Percentiles rank a stretch among this genome's conserved stretches.
phyloP scores from a whole-genome alignment of 2,113 vertebrate species.

The Cyphomyrus plagiostoma region DNA sequence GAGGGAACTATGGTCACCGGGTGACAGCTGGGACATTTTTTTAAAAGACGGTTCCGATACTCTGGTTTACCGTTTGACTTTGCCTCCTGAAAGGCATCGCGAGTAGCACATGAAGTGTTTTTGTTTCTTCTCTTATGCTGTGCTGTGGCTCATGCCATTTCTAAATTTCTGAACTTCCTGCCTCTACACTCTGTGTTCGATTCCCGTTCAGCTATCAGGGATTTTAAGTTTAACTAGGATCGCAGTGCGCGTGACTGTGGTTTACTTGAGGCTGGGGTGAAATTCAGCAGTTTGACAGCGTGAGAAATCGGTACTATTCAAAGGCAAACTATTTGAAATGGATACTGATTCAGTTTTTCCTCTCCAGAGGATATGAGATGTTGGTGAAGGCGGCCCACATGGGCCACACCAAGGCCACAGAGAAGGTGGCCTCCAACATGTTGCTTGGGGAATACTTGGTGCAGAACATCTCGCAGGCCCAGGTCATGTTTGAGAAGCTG shows the following conservation, averaged over 20 bases:
- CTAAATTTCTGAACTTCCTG: neutral
- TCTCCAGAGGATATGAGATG: constrained; percentile 1
- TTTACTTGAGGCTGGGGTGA: neutral
- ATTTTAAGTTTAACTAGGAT: neutral
- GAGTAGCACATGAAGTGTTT: neutral
- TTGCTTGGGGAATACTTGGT: constrained; percentile 88
- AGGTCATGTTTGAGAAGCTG: constrained; percentile 85
- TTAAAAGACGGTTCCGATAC: neutral
- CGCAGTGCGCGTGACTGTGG: neutral
- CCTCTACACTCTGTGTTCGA: neutral
- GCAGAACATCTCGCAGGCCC: constrained; percentile 79
- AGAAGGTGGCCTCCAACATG: constrained; percentile 89
- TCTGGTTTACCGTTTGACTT: neutral
- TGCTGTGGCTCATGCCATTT: neutral
- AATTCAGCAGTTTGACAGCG: neutral
- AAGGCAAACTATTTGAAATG: neutral
- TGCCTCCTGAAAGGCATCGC: neutral
- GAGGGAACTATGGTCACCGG: neutral
- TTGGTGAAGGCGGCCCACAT: constrained; percentile 78
- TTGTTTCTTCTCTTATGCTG: neutral
- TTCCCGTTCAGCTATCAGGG: neutral
- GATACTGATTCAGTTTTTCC: neutral
- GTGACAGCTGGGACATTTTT: neutral
- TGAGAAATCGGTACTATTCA: neutral
- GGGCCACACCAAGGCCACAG: constrained; percentile 87